A percentile compares a stretch with the other conserved stretches of the same genome.
phyloP scores from a whole-genome alignment of 2,113 vertebrate species.

The Hippocampus abdominalis region DNA sequence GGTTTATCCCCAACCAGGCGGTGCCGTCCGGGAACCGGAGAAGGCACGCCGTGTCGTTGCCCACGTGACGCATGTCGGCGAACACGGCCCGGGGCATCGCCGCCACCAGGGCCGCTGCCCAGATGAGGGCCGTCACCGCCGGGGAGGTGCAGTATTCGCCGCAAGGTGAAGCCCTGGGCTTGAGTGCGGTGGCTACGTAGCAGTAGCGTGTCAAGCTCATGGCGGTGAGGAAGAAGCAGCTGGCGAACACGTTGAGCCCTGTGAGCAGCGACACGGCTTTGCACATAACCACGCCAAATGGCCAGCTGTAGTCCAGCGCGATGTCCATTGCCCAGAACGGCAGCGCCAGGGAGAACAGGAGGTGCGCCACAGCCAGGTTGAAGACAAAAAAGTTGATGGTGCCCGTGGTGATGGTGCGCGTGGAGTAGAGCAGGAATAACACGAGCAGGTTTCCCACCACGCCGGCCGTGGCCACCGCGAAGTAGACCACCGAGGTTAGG shows the following conservation, averaged over 20 bases:
- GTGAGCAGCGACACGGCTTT: conserved; percentile 71
- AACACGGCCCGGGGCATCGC: conserved; percentile 64
- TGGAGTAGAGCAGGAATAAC: conserved; percentile 67
- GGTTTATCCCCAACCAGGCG: conserved; percentile 69
- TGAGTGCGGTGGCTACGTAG: conserved; percentile 66
- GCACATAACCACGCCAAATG: conserved; percentile 65
- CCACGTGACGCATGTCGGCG: conserved; percentile 52
- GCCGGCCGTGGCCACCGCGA: conserved; percentile 64
- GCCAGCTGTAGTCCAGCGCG: conserved; percentile 75
- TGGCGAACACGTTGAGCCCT: conserved; percentile 67
- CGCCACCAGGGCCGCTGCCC: conserved; percentile 56
- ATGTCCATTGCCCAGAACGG: conserved; percentile 73
- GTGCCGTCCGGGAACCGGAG: conserved; percentile 70
- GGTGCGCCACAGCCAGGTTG: conserved; percentile 68
- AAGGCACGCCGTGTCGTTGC: conserved; percentile 69
- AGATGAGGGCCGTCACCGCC: conserved; percentile 60
- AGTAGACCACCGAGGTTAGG: conserved; percentile 66
- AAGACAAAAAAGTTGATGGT: conserved; percentile 72
- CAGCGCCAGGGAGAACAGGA: conserved; percentile 70
- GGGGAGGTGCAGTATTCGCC: conserved; percentile 33
- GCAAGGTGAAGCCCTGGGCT: conserved; percentile 39
- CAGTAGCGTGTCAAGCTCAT: conserved; percentile 75
- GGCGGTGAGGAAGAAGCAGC: conserved; percentile 72
- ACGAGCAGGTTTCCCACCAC: conserved; percentile 70
- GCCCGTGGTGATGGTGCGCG: conserved; percentile 60